phyloP scores from a whole-genome alignment of 2,113 vertebrate genomes.

The Geothlypis trichas region DNA sequence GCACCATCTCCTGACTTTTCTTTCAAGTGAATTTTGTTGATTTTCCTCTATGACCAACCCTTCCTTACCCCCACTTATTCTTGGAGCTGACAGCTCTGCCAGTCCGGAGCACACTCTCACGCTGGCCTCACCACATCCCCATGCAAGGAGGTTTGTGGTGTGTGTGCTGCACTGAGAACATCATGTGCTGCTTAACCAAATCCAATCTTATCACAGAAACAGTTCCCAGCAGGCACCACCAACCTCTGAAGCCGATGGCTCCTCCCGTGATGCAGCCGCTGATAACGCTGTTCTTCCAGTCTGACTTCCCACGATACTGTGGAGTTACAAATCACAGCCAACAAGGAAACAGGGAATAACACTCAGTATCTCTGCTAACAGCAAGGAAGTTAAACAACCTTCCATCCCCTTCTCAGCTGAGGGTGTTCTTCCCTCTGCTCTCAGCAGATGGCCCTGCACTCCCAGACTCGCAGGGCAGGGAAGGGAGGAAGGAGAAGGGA shows the following conservation, averaged over 20 bases:
- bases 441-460: slow-evolving; percentile 54
- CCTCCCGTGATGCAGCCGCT: slow-evolving; percentile 96
- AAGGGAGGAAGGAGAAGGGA: background rate
- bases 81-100: background rate
- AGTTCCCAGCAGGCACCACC: slow-evolving; percentile 8
- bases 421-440: slow-evolving; percentile 27
- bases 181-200: background rate
- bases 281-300: slow-evolving; percentile 96
- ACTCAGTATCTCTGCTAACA: background rate
- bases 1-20: background rate
- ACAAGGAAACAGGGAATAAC: background rate
- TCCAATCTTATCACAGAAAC: background rate
- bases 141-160: background rate
- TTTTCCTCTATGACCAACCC: background rate
- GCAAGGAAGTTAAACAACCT: background rate
- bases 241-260: slow-evolving; percentile 93
- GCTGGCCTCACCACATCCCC: background rate
- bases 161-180: background rate
- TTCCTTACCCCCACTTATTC: background rate
- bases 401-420: background rate
- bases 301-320: slow-evolving; percentile 92
- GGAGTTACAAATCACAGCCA: background rate
- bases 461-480: background rate
- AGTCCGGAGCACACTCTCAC: background rate
- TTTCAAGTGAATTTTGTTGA: background rate